Evolutionary conservation across 2,888 invertebrate genomes (phyloP), one percentile per base, ranked within the genome.

Genomic region (Meganola albula): DNA sequence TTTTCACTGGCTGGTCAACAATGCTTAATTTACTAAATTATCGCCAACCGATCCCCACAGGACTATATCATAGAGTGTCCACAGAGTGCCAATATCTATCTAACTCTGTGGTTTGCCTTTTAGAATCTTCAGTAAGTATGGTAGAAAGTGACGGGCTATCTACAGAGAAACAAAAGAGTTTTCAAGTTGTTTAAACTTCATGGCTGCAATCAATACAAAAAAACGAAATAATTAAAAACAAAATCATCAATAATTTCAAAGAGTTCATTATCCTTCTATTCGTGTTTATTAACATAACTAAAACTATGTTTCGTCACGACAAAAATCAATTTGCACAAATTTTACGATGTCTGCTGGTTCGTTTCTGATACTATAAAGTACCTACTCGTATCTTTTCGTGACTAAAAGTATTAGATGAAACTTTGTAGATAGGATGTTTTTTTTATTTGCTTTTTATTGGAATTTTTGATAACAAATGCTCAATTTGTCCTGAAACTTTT

Each of bases 281-380:
- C 52, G 46, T 53, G 53, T 29, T 34, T 25, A 10, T 14, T 28
- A 24, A 16, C 25, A 29, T 46, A 37, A 48, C 29, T 12, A 5
- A 45, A 41, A 58, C 33, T 50, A 37, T 37, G 18, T 34, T 10
- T 5, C 34, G 37, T 46, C 59, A 58, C 44, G 55, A 36, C 32
- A 56, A 30, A 42, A 44, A 51, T 48, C 57, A 56, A 47, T 58
- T 56, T 43, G 16, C 33, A 36, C 38, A 48, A 45, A 48, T 50
- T 58, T 53, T 53, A 48, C 25, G 37, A 18, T 32, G 27, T 37
- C 33, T 27, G 26, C 43, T 32, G 24, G 40, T 44, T 36, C 41
- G 40, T 44, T 34, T 53, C 43, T 32, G 24, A 38, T 44, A 36
- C 41, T 38, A 43, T 34, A 51, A 52, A 56, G 55, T 52, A 45